A percentile compares a stretch with the other conserved stretches of the same genome.
Evolutionary conservation across 2,113 vertebrate species (phyloP).

Genomic region (Geococcyx californianus): DNA sequence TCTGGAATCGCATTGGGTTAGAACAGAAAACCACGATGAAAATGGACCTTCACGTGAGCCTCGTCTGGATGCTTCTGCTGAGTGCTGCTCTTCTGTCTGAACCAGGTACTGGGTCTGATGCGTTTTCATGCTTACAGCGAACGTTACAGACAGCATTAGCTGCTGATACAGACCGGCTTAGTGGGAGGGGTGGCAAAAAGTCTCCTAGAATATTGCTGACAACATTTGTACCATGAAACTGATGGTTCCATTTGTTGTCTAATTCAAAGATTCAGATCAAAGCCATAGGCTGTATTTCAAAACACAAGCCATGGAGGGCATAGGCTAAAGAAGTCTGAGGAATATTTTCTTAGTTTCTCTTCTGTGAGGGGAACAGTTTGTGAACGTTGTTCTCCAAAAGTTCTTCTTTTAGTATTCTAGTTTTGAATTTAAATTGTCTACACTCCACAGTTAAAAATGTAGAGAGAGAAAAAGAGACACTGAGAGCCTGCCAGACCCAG

Average conservation of each 20-base stretch:
- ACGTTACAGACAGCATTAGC: background rate
- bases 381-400: background rate
- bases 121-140: background rate
- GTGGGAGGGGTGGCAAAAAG: background rate
- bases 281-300: background rate
- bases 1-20: background rate
- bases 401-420: background rate
- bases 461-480: background rate
- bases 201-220: background rate
- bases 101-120: slow-evolving; percentile 9
- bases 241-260: background rate
- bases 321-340: background rate
- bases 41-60: background rate
- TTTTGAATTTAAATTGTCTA: background rate
- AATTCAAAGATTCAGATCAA: background rate
- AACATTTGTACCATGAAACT: background rate
- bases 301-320: background rate
- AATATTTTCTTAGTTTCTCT: background rate
- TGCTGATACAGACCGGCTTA: background rate
- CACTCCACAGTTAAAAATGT: background rate
- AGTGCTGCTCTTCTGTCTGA: background rate
- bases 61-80: slow-evolving; percentile 39
- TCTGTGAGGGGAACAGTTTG: background rate
- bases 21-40: background rate
- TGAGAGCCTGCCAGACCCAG: background rate